Evolutionary conservation across 64 coral and sea anemone species (phyloP).

Genomic region (Stichodactyla helianthus): DNA sequence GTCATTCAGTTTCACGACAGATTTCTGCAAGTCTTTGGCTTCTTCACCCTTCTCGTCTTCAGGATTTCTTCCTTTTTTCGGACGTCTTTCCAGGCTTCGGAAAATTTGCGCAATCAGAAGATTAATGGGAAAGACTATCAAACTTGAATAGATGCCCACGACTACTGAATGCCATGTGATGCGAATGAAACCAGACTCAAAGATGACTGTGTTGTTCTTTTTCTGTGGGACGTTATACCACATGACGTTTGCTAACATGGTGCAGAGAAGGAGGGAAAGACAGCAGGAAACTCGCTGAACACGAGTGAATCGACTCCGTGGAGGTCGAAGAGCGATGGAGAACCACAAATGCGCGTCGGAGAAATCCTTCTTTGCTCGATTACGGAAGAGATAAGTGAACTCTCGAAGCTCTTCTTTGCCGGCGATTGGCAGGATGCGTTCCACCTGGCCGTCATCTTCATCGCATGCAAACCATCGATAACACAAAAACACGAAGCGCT

Average conservation of each 20-base stretch:
- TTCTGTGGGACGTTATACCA: slow-evolving; percentile 56
- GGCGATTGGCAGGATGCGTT: slow-evolving; percentile 76
- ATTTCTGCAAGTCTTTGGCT: neutral
- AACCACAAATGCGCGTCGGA: slow-evolving; percentile 95
- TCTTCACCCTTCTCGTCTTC: slow-evolving; percentile 26
- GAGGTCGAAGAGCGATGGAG: slow-evolving; percentile 91
- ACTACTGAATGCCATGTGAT: slow-evolving; percentile 84
- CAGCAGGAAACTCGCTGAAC: slow-evolving; percentile 89
- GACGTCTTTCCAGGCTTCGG: slow-evolving; percentile 60
- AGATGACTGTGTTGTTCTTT: slow-evolving; percentile 59
- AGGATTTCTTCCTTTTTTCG: slow-evolving; percentile 34
- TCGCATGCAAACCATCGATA: slow-evolving; percentile 95
- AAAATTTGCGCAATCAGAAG: slow-evolving; percentile 84
- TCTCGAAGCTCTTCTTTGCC: slow-evolving; percentile 88
- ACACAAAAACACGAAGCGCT: slow-evolving; percentile 84
- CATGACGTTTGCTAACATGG: slow-evolving; percentile 87
- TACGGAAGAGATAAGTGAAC: slow-evolving; percentile 79
- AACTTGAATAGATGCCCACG: slow-evolving; percentile 87
- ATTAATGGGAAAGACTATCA: slow-evolving; percentile 96
- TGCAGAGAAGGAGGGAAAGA: slow-evolving; percentile 71
- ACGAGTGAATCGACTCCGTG: slow-evolving; percentile 83
- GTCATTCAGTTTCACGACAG: neutral
- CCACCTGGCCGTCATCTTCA: slow-evolving; percentile 91
- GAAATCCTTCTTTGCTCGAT: slow-evolving; percentile 74
- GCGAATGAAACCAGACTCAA: slow-evolving; percentile 69